phyloP scores from a whole-genome alignment of 2,113 vertebrate genomes.

The Lipophrys pholis region DNA sequence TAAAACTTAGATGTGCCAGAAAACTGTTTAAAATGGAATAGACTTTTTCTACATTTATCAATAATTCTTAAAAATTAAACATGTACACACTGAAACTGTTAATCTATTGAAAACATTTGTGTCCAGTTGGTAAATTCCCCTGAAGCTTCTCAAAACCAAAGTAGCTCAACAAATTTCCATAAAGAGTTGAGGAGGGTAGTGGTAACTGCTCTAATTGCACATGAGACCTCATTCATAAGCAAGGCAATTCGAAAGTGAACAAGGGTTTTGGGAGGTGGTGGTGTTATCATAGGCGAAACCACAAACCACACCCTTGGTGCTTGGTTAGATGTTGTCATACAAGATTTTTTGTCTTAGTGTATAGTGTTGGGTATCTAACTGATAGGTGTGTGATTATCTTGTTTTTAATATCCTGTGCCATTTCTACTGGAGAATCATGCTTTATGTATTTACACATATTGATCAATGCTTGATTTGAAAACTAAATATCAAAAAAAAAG shows the following conservation, averaged over 20 bases:
- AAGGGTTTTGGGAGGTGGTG: slow-evolving; percentile 38
- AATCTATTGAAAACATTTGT: too few species aligned
- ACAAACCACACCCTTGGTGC: slow-evolving; percentile 71
- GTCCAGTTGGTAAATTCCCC: too few species aligned
- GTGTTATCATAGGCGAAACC: slow-evolving; percentile 65
- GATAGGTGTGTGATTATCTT: not conserved
- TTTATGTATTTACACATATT: too few species aligned
- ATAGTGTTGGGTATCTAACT: slow-evolving; percentile 14
- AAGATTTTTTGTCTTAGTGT: slow-evolving; percentile 6
- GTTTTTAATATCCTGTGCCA: not conserved
- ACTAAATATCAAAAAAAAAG: too few species aligned
- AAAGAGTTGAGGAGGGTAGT: not conserved
- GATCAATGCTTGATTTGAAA: too few species aligned
- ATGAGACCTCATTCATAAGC: not conserved
- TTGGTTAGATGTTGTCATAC: slow-evolving; percentile 39
- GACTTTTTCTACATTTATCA: too few species aligned
- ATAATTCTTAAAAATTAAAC: too few species aligned
- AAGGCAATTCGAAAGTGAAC: slow-evolving; percentile 2
- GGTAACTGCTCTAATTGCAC: not conserved
- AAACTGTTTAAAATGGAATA: too few species aligned
- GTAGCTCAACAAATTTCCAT: not conserved
- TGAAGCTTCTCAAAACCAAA: too few species aligned
- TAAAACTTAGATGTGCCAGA: too few species aligned
- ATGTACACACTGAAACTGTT: too few species aligned
- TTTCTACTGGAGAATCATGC: too few species aligned